phyloP scores from a whole-genome alignment of 2,888 invertebrate genomes.

The Drosophila dives region DNA sequence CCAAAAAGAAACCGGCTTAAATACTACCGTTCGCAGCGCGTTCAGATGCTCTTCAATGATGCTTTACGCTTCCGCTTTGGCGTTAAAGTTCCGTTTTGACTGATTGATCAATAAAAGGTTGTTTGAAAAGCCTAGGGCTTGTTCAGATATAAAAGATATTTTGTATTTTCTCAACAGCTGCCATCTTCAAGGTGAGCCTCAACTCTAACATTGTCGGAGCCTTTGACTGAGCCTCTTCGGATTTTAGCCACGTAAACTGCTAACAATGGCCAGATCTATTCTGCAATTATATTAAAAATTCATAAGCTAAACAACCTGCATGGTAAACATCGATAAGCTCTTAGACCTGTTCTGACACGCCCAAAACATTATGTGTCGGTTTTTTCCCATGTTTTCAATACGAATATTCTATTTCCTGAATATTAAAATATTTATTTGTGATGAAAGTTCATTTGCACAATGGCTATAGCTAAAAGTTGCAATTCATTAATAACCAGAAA shows the following conservation, averaged over 20 bases:
- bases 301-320: slow-evolving; percentile 56
- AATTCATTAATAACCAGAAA: slow-evolving; percentile 48
- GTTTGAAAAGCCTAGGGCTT: slow-evolving; percentile 51
- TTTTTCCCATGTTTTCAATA: slow-evolving; percentile 12
- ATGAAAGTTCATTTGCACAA: slow-evolving; percentile 1
- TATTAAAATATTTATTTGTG: slow-evolving; percentile 20
- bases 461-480: slow-evolving; percentile 22
- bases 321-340: slow-evolving; percentile 32
- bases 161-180: slow-evolving; percentile 23
- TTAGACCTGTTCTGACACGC: slow-evolving; percentile 71
- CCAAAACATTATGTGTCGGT: slow-evolving; percentile 33
- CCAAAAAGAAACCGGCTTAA: slow-evolving; percentile 63
- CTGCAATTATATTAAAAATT: slow-evolving; percentile 57
- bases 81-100: slow-evolving; percentile 67
- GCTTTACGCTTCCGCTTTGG: slow-evolving; percentile 62
- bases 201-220: slow-evolving; percentile 40
- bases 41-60: slow-evolving; percentile 56
- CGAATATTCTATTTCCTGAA: slow-evolving; percentile 42
- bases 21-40: slow-evolving; percentile 56
- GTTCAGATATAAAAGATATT: slow-evolving; percentile 7
- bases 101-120: slow-evolving; percentile 74
- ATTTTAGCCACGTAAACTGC: slow-evolving; percentile 26
- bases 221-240: slow-evolving; percentile 18
- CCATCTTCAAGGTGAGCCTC: slow-evolving; percentile 65
- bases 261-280: slow-evolving; percentile 45